phyloP scores from a whole-genome alignment of 2,113 vertebrate genomes.

The Hucho hucho region DNA sequence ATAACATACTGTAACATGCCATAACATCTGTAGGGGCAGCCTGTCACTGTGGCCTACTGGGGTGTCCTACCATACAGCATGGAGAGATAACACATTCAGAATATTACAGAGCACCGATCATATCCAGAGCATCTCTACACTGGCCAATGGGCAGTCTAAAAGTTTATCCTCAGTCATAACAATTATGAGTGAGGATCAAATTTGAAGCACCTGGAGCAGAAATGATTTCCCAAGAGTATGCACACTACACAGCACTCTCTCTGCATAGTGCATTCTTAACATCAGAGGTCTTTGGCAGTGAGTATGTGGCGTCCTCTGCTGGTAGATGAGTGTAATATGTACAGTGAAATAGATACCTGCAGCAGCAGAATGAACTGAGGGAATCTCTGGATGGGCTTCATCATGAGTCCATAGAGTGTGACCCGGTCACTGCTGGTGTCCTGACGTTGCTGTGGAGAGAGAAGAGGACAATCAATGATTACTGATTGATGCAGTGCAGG shows the following conservation, averaged over 20 bases:
- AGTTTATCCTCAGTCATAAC: not conserved
- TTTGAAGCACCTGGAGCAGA: not conserved
- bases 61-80: constrained; percentile 80
- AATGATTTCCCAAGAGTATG: not conserved
- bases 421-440: constrained; percentile 85
- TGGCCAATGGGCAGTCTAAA: not conserved
- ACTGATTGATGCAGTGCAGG: constrained; percentile 8
- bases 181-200: not conserved
- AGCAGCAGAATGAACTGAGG: constrained; percentile 95
- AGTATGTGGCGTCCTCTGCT: constrained; percentile 53
- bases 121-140: not conserved
- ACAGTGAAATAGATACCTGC: constrained; percentile 76
- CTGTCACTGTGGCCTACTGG: constrained; percentile 87
- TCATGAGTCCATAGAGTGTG: constrained; percentile 92
- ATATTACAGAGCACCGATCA: not conserved
- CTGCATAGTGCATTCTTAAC: constrained; percentile 2
- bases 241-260: not conserved
- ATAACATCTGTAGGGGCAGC: constrained; percentile 90
- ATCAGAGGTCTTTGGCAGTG: constrained; percentile 13
- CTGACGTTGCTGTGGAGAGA: constrained; percentile 81
- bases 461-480: not conserved
- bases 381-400: constrained; percentile 95
- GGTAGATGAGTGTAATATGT: constrained; percentile 22
- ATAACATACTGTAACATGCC: no score
- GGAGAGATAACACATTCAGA: constrained; percentile 4